A percentile compares a stretch with the other conserved stretches of the same genome.
Evolutionary conservation across 2,113 vertebrate species (phyloP).

Genomic region (Chiloscyllium plagiosum): DNA sequence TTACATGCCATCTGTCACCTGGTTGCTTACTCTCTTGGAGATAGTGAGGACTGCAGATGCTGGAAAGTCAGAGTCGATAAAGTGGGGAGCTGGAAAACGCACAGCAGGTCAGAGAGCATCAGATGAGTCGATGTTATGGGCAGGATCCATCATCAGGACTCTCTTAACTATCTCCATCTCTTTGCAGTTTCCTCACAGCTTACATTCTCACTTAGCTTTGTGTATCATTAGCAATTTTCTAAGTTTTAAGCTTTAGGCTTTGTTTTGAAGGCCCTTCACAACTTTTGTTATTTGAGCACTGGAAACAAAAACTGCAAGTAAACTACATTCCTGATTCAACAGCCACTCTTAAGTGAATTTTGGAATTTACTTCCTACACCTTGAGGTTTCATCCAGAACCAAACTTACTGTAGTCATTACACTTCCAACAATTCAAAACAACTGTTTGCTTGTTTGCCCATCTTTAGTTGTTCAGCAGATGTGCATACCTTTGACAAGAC

Average conservation of each 20-base stretch:
- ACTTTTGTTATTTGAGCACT: not conserved
- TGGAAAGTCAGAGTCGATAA: no score
- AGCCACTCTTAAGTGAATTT: not conserved
- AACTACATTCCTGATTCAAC: no score
- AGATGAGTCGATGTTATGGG: no score
- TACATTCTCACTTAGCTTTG: not conserved
- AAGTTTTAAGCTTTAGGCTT: not conserved
- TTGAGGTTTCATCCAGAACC: not conserved
- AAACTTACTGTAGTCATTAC: slow-evolving; percentile 11
- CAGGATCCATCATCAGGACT: no score
- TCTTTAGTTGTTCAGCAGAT: not conserved
- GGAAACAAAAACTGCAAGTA: not conserved
- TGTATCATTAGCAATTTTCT: not conserved
- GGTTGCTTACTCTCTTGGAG: not conserved
- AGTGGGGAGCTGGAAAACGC: no score
- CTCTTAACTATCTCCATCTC: not conserved
- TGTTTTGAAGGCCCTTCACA: not conserved
- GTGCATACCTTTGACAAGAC: not conserved
- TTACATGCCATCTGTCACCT: not conserved
- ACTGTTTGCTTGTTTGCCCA: not conserved
- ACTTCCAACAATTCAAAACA: not conserved
- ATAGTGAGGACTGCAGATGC: no score
- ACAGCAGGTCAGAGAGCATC: no score
- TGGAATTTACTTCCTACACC: not conserved
- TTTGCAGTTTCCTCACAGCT: not conserved